A percentile compares a stretch with the other conserved stretches of the same genome.
Conservation (phyloP, 2,888 invertebrate species). For the Epirrhoe alternata region DNA sequence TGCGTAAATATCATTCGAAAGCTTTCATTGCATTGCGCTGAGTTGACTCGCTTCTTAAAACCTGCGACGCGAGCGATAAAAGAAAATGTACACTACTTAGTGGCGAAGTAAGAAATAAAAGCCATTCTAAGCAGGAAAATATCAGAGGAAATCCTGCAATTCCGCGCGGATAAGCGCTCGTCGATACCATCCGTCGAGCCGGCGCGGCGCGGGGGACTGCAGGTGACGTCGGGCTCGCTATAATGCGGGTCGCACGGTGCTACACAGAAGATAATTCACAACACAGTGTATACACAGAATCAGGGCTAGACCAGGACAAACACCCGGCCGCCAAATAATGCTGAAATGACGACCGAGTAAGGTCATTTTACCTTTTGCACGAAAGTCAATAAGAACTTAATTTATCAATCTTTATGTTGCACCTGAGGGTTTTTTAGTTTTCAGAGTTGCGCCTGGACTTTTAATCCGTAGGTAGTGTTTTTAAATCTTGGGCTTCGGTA, state of each 20-base stretch:
- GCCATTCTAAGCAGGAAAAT: conserved; percentile 8
- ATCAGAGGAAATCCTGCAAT: conserved; percentile 14
- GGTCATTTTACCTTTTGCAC: no score
- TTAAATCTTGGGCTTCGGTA: no score
- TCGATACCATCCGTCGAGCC: conserved; percentile 15
- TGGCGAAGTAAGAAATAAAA: conserved; percentile 9
- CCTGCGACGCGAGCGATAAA: background rate
- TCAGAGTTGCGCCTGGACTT: no score
- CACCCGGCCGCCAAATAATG: background rate
- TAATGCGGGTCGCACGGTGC: conserved; percentile 5
- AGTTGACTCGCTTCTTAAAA: background rate
- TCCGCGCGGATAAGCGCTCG: conserved; percentile 8
- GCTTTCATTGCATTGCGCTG: background rate
- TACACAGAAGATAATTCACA: background rate
- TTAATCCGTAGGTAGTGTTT: no score
- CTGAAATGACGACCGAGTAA: no score
- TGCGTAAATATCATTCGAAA: background rate
- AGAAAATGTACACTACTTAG: background rate
- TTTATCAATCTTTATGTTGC: no score
- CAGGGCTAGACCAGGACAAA: background rate
- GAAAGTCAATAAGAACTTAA: no score
- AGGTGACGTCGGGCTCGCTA: conserved; percentile 8
- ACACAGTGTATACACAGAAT: background rate
- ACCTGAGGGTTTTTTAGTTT: no score
- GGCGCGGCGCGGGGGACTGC: background rate